Percentiles rank a stretch among this genome's conserved stretches.
Conservation (phyloP, 2,888 invertebrate species). For the Mycalesis mineus region DNA sequence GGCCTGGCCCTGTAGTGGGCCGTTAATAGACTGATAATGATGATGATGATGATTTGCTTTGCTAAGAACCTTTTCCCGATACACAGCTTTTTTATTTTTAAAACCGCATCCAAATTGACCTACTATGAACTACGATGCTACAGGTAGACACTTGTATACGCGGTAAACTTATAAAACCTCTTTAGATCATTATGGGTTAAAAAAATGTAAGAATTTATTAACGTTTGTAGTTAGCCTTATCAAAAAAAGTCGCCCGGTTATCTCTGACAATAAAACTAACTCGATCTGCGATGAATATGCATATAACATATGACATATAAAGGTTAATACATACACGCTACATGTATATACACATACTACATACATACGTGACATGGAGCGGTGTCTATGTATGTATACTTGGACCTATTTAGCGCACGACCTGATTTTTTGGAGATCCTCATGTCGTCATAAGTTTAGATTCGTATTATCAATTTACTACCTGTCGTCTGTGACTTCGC, state of each 20-base stretch:
- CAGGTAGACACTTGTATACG: too few relatives aligned
- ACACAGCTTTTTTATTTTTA: too few relatives aligned
- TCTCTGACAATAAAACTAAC: conserved; percentile 21
- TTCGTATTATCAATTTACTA: too few relatives aligned
- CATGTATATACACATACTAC: background rate
- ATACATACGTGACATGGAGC: background rate
- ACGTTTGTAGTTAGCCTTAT: background rate
- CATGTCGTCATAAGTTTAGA: background rate
- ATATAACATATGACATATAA: conserved; percentile 27
- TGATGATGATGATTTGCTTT: too few relatives aligned
- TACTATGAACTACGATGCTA: too few relatives aligned
- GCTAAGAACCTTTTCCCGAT: too few relatives aligned
- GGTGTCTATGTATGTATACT: background rate
- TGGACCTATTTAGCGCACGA: background rate
- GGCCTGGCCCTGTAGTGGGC: too few relatives aligned
- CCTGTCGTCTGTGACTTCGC: too few relatives aligned
- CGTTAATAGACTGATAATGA: too few relatives aligned
- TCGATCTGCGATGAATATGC: conserved; percentile 23
- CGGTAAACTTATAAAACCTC: too few relatives aligned
- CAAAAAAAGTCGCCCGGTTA: conserved; percentile 4
- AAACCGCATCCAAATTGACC: too few relatives aligned
- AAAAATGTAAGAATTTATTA: too few relatives aligned
- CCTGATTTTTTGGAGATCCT: conserved; percentile 1
- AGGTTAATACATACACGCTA: conserved; percentile 21
- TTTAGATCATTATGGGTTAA: background rate